Evolutionary conservation across 2,113 vertebrate genomes (phyloP).

Genomic region (Dascyllus trimaculatus): DNA sequence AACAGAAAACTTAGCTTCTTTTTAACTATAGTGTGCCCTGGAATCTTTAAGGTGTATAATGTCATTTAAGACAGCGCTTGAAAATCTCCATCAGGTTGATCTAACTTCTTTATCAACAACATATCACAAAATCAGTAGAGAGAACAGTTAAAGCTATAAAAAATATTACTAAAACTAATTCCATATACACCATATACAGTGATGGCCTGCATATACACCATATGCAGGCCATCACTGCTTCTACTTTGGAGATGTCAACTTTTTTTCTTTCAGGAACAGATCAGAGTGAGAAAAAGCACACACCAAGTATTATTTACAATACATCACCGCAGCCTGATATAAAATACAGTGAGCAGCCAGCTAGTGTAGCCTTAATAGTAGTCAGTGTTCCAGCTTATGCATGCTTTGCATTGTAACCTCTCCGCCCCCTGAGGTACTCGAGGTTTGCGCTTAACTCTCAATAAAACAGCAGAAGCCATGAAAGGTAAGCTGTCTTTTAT

Average conservation of each 20-base stretch:
- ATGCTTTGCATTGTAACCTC: conserved; percentile 67
- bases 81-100: background rate
- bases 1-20: too few species aligned
- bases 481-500: conserved; percentile 81
- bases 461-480: conserved; percentile 75
- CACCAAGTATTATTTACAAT: conserved; percentile 55
- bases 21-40: background rate
- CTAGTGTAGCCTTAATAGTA: conserved; percentile 47
- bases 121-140: background rate
- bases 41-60: background rate
- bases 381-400: conserved; percentile 31
- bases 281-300: conserved; percentile 29
- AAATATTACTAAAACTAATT: background rate
- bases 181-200: background rate
- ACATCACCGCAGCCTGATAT: conserved; percentile 30
- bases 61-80: background rate
- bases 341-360: conserved; percentile 48
- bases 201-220: too few species aligned
- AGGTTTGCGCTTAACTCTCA: conserved; percentile 55
- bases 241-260: background rate
- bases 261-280: background rate
- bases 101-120: too few species aligned
- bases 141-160: background rate
- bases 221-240: background rate
- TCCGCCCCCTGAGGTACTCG: conserved; percentile 33